Conservation (phyloP, 2,888 invertebrate species). For the Panzeria rudis region DNA sequence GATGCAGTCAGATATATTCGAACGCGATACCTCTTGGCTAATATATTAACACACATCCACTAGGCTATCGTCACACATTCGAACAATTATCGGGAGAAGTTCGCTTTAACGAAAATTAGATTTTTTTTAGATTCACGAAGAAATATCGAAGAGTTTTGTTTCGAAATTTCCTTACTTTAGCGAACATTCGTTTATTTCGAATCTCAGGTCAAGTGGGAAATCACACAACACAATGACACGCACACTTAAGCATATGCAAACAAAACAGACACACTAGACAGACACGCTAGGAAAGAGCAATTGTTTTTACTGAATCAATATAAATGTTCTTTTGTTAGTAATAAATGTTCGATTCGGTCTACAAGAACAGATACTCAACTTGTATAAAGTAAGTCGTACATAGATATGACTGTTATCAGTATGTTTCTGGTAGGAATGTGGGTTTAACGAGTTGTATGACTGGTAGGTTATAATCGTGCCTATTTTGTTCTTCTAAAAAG, state of each 20-base stretch:
- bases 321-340: constrained; percentile 51
- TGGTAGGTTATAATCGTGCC: constrained; percentile 5
- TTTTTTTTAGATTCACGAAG: no score
- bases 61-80: no score
- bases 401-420: constrained; percentile 1
- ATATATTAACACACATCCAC: no score
- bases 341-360: constrained; percentile 31
- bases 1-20: no score
- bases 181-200: no score
- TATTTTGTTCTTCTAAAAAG: not conserved
- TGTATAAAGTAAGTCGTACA: not conserved
- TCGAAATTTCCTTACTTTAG: no score
- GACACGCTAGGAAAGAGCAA: constrained; percentile 56
- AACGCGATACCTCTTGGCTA: no score
- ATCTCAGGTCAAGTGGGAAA: no score
- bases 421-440: not conserved
- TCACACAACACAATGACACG: constrained; percentile 20
- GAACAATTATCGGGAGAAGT: no score
- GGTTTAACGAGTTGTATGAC: constrained; percentile 28
- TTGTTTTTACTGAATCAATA: constrained; percentile 66
- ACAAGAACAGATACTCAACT: constrained; percentile 7
- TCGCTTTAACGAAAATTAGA: no score
- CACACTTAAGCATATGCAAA: constrained; percentile 4
- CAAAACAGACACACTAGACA: not conserved
- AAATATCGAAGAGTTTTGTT: no score